These are phyloP conservation scores for Habrosyne pyritoides DNA, from an alignment of 2,888 invertebrate genomes.

Conservation along the genomic window DNA sequence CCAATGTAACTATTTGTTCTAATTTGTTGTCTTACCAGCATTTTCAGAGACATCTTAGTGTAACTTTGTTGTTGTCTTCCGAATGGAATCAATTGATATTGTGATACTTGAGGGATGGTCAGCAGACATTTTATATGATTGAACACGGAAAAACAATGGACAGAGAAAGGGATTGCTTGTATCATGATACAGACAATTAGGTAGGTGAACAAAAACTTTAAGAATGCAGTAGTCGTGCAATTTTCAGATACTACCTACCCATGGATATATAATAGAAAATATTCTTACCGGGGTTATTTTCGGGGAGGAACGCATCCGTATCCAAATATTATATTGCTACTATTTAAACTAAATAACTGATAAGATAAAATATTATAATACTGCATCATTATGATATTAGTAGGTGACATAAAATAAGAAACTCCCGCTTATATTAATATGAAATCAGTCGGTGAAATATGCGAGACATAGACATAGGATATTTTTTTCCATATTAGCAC, in stretches of 20 bases:
- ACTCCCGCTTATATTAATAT: too few species aligned
- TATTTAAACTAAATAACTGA: too few species aligned
- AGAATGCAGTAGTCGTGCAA: background rate
- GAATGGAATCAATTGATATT: constrained; percentile 34
- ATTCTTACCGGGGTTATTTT: too few species aligned
- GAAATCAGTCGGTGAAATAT: too few species aligned
- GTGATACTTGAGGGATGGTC: constrained; percentile 42
- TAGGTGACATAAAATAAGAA: too few species aligned
- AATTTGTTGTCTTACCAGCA: constrained; percentile 53
- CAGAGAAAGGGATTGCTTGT: constrained; percentile 62
- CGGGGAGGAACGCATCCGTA: too few species aligned
- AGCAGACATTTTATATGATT: constrained; percentile 63
- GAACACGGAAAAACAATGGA: constrained; percentile 61
- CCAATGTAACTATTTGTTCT: background rate
- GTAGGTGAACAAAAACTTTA: background rate
- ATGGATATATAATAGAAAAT: background rate
- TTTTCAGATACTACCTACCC: background rate
- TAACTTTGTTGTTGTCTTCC: constrained; percentile 28
- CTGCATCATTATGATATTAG: too few species aligned
- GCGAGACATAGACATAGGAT: too few species aligned
- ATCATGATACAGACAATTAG: too few species aligned
- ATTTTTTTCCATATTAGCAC: too few species aligned
- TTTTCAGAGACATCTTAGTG: constrained; percentile 56
- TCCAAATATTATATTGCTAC: too few species aligned
- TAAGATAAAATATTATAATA: too few species aligned